phyloP scores from a whole-genome alignment of 1,140 invertebrate genomes.

The Bradysia coprophila region DNA sequence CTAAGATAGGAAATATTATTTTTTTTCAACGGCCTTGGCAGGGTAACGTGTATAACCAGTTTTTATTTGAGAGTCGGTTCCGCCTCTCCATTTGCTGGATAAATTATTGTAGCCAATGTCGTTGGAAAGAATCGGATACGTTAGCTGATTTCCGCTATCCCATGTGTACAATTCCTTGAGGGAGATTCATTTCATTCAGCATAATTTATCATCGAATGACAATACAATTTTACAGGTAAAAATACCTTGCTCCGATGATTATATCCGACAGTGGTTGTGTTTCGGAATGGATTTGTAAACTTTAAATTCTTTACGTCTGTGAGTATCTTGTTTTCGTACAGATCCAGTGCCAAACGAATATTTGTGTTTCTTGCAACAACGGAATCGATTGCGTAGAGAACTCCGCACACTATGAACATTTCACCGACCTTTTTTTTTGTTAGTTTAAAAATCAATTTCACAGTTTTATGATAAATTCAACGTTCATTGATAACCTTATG shows the following conservation, averaged over 20 bases:
- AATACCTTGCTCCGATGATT: slow-evolving; percentile 66
- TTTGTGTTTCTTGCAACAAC: slow-evolving; percentile 61
- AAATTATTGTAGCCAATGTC: slow-evolving; percentile 31
- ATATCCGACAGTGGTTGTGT: slow-evolving; percentile 81
- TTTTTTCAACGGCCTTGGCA: too few species aligned
- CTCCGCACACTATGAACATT: slow-evolving; percentile 90
- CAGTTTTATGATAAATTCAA: too few species aligned
- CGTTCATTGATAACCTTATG: too few species aligned
- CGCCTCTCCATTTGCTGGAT: slow-evolving; percentile 3
- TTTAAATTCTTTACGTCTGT: slow-evolving; percentile 43
- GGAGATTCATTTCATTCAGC: slow-evolving; percentile 1
- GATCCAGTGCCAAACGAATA: slow-evolving; percentile 69
- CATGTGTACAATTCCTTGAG: slow-evolving; percentile 79
- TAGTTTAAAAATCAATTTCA: too few species aligned
- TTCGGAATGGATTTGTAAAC: slow-evolving; percentile 81
- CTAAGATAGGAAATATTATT: too few species aligned
- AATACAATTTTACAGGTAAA: slow-evolving; percentile 1
- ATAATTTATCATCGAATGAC: neutral
- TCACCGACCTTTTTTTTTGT: slow-evolving; percentile 77
- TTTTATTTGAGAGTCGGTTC: slow-evolving; percentile 3
- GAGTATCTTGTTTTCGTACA: slow-evolving; percentile 53
- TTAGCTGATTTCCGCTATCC: slow-evolving; percentile 88
- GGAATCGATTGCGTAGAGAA: slow-evolving; percentile 80
- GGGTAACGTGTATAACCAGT: too few species aligned
- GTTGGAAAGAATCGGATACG: slow-evolving; percentile 70